These are phyloP conservation scores for Heteractis magnifica DNA, from an alignment of 92 coral and sea anemone genomes.

Conservation along the genomic window DNA sequence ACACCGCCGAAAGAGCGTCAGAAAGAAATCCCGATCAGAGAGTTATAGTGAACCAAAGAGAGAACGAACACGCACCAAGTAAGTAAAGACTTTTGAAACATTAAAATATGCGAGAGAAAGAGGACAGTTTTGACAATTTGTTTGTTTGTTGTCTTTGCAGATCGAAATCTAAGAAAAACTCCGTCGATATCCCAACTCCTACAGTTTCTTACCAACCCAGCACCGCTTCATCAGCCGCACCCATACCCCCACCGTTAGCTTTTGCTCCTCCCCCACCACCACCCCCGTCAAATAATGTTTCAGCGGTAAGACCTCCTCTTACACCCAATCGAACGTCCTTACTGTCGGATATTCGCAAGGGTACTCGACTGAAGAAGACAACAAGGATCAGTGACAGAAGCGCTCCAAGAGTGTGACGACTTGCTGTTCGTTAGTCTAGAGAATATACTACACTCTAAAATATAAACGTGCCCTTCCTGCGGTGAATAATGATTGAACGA, in stretches of 20 bases:
- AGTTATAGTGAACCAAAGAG: constrained; percentile 18
- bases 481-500: no score
- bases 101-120: neutral
- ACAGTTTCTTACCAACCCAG: constrained; percentile 31
- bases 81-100: neutral
- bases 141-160: constrained; percentile 24
- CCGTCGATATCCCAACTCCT: constrained; percentile 32
- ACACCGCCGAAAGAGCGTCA: constrained; percentile 35
- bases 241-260: constrained; percentile 36
- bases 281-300: constrained; percentile 35
- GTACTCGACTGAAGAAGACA: constrained; percentile 69
- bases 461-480: neutral
- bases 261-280: constrained; percentile 49
- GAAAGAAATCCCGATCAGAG: constrained; percentile 43
- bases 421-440: neutral
- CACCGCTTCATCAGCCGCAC: constrained; percentile 6
- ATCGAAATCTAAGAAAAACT: constrained; percentile 52
- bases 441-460: neutral
- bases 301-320: constrained; percentile 29
- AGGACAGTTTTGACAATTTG: neutral
- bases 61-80: constrained; percentile 50
- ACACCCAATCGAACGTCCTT: constrained; percentile 63
- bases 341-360: constrained; percentile 74
- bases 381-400: constrained; percentile 76
- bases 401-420: constrained; percentile 60